A percentile compares a stretch with the other conserved stretches of the same genome.
phyloP scores from a whole-genome alignment of 2,113 vertebrate species.

The Gila orcuttii region DNA sequence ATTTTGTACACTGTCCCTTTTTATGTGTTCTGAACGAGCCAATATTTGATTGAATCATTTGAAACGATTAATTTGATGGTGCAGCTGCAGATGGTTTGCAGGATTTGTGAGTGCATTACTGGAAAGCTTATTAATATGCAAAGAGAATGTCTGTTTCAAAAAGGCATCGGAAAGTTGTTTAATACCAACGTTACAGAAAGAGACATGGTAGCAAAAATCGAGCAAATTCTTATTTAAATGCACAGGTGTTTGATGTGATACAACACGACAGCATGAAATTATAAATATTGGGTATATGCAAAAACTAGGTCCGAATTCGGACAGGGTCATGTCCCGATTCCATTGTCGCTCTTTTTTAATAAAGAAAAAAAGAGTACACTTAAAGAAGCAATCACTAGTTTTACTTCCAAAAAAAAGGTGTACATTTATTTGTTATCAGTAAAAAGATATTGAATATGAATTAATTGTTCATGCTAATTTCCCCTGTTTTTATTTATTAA shows the following conservation, averaged over 20 bases:
- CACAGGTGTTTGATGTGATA: not conserved
- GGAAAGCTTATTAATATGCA: not conserved
- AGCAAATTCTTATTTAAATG: not conserved
- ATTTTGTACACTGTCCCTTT: constrained; percentile 32
- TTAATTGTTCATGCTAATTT: too few relatives aligned
- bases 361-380: too few relatives aligned
- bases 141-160: not conserved
- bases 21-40: constrained; percentile 29
- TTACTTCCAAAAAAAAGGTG: too few relatives aligned
- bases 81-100: not conserved
- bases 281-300: not conserved
- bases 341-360: not conserved
- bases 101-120: not conserved
- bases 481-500: too few relatives aligned
- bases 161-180: not conserved
- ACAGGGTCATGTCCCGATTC: not conserved
- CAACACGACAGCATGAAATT: not conserved
- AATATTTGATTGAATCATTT: constrained; percentile 32
- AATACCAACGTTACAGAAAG: not conserved
- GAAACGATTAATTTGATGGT: not conserved
- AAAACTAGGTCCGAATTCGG: not conserved
- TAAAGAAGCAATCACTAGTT: too few relatives aligned
- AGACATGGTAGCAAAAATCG: not conserved
- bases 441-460: too few relatives aligned
- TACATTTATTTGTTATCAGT: not conserved